Conservation (phyloP, 2,888 invertebrate species). For the Agelastica alni region DNA sequence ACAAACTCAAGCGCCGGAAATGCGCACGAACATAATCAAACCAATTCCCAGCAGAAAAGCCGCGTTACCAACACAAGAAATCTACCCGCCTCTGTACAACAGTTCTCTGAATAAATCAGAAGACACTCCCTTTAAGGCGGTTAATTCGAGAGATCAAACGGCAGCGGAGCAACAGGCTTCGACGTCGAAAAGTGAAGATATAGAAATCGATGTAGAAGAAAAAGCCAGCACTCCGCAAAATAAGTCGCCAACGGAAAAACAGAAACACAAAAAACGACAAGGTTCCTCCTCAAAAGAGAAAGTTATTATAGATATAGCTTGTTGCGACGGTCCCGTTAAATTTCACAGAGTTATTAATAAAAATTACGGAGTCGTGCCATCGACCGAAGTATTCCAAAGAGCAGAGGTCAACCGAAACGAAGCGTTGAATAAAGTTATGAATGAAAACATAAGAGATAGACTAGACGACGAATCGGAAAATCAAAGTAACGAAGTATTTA, state of each 20-base stretch:
- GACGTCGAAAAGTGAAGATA: slow-evolving; percentile 34
- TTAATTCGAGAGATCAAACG: slow-evolving; percentile 24
- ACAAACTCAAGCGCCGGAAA: slow-evolving; percentile 55
- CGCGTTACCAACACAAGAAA: slow-evolving; percentile 33
- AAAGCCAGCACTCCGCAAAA: slow-evolving; percentile 22
- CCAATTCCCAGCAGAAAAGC: slow-evolving; percentile 42
- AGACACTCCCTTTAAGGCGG: slow-evolving; percentile 49
- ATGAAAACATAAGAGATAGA: slow-evolving; percentile 52
- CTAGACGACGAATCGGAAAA: slow-evolving; percentile 47
- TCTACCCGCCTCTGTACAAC: slow-evolving; percentile 33
- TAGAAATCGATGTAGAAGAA: slow-evolving; percentile 18
- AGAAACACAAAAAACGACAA: slow-evolving; percentile 30
- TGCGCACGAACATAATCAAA: slow-evolving; percentile 31
- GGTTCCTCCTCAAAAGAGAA: slow-evolving; percentile 50
- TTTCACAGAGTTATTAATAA: slow-evolving; percentile 85
- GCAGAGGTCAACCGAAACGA: slow-evolving; percentile 46
- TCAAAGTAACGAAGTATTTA: slow-evolving; percentile 59
- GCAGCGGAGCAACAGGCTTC: slow-evolving; percentile 37
- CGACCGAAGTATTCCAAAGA: slow-evolving; percentile 39
- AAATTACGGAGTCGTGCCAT: slow-evolving; percentile 66
- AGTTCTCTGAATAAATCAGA: slow-evolving; percentile 48
- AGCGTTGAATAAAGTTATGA: slow-evolving; percentile 55
- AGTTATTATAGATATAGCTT: slow-evolving; percentile 83
- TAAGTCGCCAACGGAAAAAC: slow-evolving; percentile 31
- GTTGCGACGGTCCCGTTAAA: slow-evolving; percentile 87